Evolutionary conservation across 2,888 invertebrate genomes (phyloP).

Genomic region (Dilophus febrilis): DNA sequence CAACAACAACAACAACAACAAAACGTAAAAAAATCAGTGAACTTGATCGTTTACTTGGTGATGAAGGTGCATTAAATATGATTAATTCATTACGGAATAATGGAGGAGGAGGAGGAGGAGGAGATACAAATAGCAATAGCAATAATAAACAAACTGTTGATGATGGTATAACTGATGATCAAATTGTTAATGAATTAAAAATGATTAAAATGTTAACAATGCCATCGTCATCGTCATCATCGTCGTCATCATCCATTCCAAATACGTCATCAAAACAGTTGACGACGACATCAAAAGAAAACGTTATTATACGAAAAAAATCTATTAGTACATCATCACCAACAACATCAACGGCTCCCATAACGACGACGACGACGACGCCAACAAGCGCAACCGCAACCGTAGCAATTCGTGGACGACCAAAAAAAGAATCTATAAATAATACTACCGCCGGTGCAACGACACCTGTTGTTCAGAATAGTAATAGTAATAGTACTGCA

Average conservation of each 20-base stretch:
- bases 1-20: slow-evolving; percentile 8
- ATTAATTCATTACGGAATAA: slow-evolving; percentile 56
- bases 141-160: slow-evolving; percentile 21
- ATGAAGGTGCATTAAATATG: slow-evolving; percentile 77
- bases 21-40: slow-evolving; percentile 47
- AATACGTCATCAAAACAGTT: slow-evolving; percentile 19
- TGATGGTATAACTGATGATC: slow-evolving; percentile 29
- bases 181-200: slow-evolving; percentile 40
- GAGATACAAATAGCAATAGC: slow-evolving; percentile 11
- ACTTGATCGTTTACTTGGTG: slow-evolving; percentile 59
- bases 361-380: slow-evolving; percentile 21
- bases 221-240: too few relatives aligned
- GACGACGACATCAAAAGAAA: slow-evolving; percentile 22
- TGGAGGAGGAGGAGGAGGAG: too few relatives aligned
- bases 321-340: slow-evolving; percentile 32
- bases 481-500: neutral
- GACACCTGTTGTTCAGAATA: neutral
- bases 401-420: neutral
- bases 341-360: slow-evolving; percentile 27
- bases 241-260: too few relatives aligned
- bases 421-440: neutral
- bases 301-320: too few relatives aligned
- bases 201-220: slow-evolving; percentile 19
- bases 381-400: slow-evolving; percentile 21
- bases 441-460: neutral